Percentiles rank a stretch among this genome's conserved stretches.
phyloP scores from a whole-genome alignment of 1,140 invertebrate species.

The Tetragnatha versicolor region DNA sequence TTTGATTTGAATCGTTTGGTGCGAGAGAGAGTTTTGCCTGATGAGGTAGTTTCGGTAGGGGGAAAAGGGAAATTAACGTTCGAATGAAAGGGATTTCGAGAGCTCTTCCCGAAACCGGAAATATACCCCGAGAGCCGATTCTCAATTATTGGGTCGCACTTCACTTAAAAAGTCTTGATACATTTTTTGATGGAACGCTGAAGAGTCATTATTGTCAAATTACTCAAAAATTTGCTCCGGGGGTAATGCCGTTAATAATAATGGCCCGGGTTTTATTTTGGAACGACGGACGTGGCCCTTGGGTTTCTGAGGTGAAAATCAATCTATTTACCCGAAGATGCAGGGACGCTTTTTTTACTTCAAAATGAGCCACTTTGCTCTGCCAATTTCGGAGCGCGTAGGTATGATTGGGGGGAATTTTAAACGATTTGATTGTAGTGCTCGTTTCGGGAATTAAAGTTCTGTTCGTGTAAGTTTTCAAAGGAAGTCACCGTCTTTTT shows the following conservation, averaged over 20 bases:
- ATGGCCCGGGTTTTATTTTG: no score
- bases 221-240: conserved; percentile 5
- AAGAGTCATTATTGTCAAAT: conserved; percentile 26
- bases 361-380: no score
- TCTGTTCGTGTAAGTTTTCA: no score
- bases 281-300: no score
- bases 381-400: no score
- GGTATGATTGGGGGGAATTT: no score
- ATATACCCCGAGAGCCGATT: conserved; percentile 23
- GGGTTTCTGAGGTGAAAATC: no score
- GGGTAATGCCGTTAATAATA: not conserved
- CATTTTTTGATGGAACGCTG: conserved; percentile 25
- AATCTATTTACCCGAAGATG: no score
- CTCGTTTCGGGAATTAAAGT: no score
- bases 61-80: conserved; percentile 50
- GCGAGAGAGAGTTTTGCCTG: conserved; percentile 36
- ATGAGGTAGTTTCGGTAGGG: conserved; percentile 34
- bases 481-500: no score
- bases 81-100: not conserved
- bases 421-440: no score
- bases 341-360: no score
- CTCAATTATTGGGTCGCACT: conserved; percentile 26
- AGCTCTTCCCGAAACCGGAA: conserved; percentile 11
- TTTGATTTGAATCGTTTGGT: conserved; percentile 52
- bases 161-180: conserved; percentile 11